A percentile compares a stretch with the other conserved stretches of the same genome.
phyloP scores from a whole-genome alignment of 1,140 invertebrate species.

The Apis cerana region DNA sequence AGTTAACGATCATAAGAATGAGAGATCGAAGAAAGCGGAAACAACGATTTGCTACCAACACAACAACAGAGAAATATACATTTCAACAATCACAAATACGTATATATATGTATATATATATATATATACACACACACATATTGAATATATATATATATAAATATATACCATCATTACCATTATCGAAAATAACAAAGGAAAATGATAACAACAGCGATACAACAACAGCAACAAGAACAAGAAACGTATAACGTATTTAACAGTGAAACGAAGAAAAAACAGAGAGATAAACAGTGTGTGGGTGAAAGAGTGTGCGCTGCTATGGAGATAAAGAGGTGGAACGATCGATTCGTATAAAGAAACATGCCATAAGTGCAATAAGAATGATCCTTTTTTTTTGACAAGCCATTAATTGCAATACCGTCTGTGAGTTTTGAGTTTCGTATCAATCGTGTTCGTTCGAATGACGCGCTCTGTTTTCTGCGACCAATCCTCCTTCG shows the following conservation, averaged over 20 bases:
- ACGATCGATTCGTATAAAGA: constrained; percentile 22
- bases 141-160: background rate
- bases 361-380: constrained; percentile 44
- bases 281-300: background rate
- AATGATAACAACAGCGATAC: constrained; percentile 3
- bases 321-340: background rate
- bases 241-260: background rate
- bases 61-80: background rate
- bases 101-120: background rate
- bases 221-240: constrained; percentile 49
- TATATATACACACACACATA: too few species aligned
- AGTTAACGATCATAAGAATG: constrained; percentile 14
- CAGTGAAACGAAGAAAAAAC: background rate
- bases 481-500: background rate
- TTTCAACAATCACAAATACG: constrained; percentile 11
- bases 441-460: background rate
- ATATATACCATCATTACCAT: background rate
- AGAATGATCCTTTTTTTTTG: constrained; percentile 9
- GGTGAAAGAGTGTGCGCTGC: background rate
- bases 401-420: constrained; percentile 26
- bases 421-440: background rate
- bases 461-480: background rate
- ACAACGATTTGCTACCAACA: constrained; percentile 25
- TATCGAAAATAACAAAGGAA: constrained; percentile 7
- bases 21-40: constrained; percentile 21